Base-by-base conservation (phyloP, 2,797 vertebrate species). In the Morelia viridis region DNA sequence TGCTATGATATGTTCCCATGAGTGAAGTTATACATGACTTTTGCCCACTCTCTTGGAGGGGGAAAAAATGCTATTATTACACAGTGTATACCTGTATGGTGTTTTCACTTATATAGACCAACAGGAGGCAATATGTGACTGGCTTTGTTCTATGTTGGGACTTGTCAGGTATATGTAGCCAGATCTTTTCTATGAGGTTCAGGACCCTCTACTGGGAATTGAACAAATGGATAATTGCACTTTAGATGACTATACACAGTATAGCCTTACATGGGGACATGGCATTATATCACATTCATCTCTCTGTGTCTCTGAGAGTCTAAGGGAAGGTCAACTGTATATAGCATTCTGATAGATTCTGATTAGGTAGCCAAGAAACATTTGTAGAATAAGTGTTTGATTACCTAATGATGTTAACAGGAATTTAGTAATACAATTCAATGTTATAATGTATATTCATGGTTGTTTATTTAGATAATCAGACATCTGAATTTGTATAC, bases 341-440 rank as follows among this genome's bases (percentile, higher is more conserved):
- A 50, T 50, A 5, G 41, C 50, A 50, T 53, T 53, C 50, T 53
- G 50, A 53, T 53, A 53, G 50, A 53, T 53, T 53, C 50, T 1
- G 35, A 19, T 62, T 35, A 50, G 41, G 65, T 88, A 35, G 58
- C 58, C 57, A 62, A n/a, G 6, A 91, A 56, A 53, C n/a, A 3
- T 41, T 80, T 41, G 57, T 87, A 80, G 57, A 91, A 88, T 15
- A 83, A 84, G 41, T 58, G 60, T 9, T 53, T 35, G 35, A 46
- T 31, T 58, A 88, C 24, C 15, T 90, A 92, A 92, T 83, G 24
- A 46, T 50, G n/a, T n/a, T 58, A 57, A 65, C 57, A 50, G 24
- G 11, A 84, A 71, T 90, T 87, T 87, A 90, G 90, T 93, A 90
- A 31, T 58, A 41, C 7, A 76, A 46, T 76, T 76, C 17, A 22